These are phyloP conservation scores for Epinephelus moara DNA, from an alignment of 2,113 vertebrate genomes.

Conservation along the genomic window DNA sequence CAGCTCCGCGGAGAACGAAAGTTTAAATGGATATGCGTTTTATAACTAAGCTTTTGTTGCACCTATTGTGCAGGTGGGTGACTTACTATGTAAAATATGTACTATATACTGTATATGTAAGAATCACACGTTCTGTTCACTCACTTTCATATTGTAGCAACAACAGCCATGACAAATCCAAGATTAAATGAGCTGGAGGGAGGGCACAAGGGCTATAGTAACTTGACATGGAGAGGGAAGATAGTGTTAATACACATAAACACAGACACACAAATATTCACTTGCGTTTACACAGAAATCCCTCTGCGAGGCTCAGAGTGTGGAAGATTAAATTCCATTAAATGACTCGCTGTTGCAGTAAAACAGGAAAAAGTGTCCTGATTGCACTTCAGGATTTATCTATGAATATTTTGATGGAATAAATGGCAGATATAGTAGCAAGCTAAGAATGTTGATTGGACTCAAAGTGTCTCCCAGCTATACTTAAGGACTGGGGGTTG, in stretches of 20 bases:
- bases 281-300: conserved; percentile 21
- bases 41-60: neutral
- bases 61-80: neutral
- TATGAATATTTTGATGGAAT: conserved; percentile 29
- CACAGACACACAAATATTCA: conserved; percentile 30
- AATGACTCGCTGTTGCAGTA: conserved; percentile 25
- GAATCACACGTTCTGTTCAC: conserved; percentile 33
- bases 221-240: conserved; percentile 53
- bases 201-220: conserved; percentile 28
- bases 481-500: neutral
- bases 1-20: neutral
- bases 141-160: conserved; percentile 44
- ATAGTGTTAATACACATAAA: conserved; percentile 30
- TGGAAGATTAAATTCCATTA: conserved; percentile 39
- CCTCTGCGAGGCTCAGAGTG: conserved; percentile 12
- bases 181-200: conserved; percentile 61
- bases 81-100: neutral
- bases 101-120: neutral
- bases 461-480: neutral
- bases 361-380: neutral
- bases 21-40: neutral
- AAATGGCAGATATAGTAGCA: neutral
- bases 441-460: neutral
- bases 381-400: conserved; percentile 21
- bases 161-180: conserved; percentile 57